A percentile compares a stretch with the other conserved stretches of the same genome.
These are phyloP conservation scores for Pseudomyrmex sp. DNA, from an alignment of 1,140 invertebrate species.

Conservation along the genomic window DNA sequence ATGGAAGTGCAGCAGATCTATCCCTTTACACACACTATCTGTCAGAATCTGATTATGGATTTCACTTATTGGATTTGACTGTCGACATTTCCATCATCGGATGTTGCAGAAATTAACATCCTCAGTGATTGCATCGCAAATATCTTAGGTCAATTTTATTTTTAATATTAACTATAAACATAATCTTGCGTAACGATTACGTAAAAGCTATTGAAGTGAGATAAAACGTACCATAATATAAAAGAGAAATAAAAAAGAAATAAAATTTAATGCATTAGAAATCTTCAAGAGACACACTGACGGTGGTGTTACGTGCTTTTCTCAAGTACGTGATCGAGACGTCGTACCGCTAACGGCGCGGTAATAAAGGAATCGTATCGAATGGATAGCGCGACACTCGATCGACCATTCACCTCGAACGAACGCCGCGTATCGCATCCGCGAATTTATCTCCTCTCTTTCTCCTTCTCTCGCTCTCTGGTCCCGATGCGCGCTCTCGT, in stretches of 20 bases:
- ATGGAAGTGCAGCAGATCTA: neutral
- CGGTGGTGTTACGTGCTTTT: neutral
- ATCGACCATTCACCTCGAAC: slow-evolving; percentile 33
- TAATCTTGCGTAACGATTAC: neutral
- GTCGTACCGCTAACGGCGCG: slow-evolving; percentile 11
- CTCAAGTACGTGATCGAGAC: slow-evolving; percentile 31
- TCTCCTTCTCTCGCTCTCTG: slow-evolving; percentile 20
- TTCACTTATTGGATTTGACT: neutral
- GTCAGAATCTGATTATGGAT: neutral
- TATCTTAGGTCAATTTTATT: neutral
- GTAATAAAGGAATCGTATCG: slow-evolving; percentile 53
- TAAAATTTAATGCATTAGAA: neutral
- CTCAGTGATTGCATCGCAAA: neutral
- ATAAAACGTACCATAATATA: neutral
- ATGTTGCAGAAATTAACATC: neutral
- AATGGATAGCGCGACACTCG: slow-evolving; percentile 36
- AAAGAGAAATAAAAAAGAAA: neutral
- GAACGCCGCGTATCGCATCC: slow-evolving; percentile 27
- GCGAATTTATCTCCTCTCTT: slow-evolving; percentile 52
- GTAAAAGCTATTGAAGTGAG: neutral
- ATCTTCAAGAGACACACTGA: neutral
- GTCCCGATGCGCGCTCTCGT: slow-evolving; percentile 47
- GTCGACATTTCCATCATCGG: slow-evolving; percentile 8
- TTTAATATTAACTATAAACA: slow-evolving; percentile 10
- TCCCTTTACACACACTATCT: neutral